These are phyloP conservation scores for Heliconius ismenius DNA, from an alignment of 2,888 invertebrate genomes.

Conservation along the genomic window DNA sequence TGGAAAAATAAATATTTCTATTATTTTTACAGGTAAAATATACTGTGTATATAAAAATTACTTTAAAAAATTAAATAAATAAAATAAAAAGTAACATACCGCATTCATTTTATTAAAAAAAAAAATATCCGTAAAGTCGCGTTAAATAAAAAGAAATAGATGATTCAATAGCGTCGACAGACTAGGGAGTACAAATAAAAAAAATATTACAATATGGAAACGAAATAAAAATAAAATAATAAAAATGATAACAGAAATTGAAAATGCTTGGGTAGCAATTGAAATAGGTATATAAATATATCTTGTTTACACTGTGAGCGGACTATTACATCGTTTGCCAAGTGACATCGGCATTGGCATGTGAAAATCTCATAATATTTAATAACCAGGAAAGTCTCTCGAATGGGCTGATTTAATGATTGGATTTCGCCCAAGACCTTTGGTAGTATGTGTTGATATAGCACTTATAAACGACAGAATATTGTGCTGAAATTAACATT, in stretches of 20 bases:
- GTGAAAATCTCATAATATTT: constrained; percentile 40
- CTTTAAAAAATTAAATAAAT: neutral
- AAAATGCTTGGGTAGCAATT: neutral
- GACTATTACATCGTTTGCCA: constrained; percentile 57
- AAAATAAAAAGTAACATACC: constrained; percentile 11
- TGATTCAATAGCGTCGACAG: neutral
- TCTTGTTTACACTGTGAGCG: constrained; percentile 49
- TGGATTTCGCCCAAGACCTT: constrained; percentile 41
- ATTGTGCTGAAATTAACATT: neutral
- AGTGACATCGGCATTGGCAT: constrained; percentile 59
- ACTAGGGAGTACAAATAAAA: neutral
- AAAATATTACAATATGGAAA: neutral
- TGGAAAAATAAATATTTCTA: constrained; percentile 32
- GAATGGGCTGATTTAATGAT: constrained; percentile 34
- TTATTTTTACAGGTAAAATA: neutral
- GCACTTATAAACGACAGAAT: neutral
- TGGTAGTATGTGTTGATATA: neutral
- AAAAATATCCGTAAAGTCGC: neutral
- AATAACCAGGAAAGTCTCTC: constrained; percentile 42
- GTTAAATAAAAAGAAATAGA: neutral
- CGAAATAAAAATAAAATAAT: neutral
- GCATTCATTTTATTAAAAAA: neutral
- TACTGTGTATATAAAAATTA: neutral
- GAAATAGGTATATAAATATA: constrained; percentile 31
- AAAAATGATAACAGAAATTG: neutral